Percentiles rank a stretch among this genome's conserved stretches.
Evolutionary conservation across 2,888 invertebrate genomes (phyloP).

Genomic region (Ochropacha duplaris): DNA sequence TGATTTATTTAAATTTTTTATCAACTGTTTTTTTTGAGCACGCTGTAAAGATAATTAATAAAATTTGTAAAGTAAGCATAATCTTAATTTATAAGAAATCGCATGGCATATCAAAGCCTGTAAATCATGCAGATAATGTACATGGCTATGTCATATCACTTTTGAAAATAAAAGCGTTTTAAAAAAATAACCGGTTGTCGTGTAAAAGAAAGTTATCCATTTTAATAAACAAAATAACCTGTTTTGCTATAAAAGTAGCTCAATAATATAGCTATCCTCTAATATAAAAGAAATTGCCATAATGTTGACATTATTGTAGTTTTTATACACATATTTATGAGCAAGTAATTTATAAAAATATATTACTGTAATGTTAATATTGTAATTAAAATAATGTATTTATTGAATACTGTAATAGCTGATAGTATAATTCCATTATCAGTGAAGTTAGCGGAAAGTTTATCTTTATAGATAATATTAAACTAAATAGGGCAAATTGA

Average conservation of each 20-base stretch:
- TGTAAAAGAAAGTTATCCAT: not conserved
- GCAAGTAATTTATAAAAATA: conserved; percentile 16
- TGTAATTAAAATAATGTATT: too few species aligned
- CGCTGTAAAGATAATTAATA: not conserved
- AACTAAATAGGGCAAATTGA: not conserved
- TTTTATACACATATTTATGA: conserved; percentile 20
- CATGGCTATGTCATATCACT: too few species aligned
- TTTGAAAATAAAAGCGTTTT: too few species aligned
- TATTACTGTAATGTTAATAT: not conserved
- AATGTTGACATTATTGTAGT: conserved; percentile 31
- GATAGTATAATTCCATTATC: not conserved
- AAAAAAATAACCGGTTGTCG: too few species aligned
- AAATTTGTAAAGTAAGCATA: not conserved
- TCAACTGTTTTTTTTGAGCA: not conserved
- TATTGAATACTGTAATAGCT: conserved; percentile 3
- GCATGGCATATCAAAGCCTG: not conserved
- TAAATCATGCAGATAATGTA: too few species aligned
- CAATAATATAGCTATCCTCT: not conserved
- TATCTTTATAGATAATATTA: not conserved
- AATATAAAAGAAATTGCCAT: conserved; percentile 18
- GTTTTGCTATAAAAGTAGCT: not conserved
- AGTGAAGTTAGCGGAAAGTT: conserved; percentile 8
- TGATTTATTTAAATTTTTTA: not conserved
- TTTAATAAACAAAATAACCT: not conserved
- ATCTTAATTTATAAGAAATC: not conserved